phyloP scores from a whole-genome alignment of 2,113 vertebrate species.

The Tychaedon coryphoeus region DNA sequence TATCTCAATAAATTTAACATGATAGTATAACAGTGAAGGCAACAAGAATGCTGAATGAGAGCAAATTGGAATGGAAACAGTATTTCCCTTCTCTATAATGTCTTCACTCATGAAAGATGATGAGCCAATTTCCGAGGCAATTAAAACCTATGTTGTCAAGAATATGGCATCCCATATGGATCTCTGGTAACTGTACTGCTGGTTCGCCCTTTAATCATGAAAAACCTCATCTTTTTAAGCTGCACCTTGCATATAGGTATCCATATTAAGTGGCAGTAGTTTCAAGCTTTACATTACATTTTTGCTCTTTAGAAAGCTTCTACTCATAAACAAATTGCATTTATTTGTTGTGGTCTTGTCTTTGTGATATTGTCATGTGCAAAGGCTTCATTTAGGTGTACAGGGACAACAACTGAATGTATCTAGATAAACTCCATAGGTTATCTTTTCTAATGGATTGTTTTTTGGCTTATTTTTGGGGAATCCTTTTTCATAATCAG shows the following conservation, averaged over 20 bases:
- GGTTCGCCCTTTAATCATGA: not conserved
- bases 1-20: not conserved
- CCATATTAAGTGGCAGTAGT: not conserved
- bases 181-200: not conserved
- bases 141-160: constrained; percentile 46
- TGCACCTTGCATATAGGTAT: not conserved
- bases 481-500: not conserved
- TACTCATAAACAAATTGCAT: not conserved
- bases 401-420: not conserved
- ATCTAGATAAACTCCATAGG: not conserved
- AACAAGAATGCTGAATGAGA: not conserved
- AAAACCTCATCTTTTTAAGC: not conserved
- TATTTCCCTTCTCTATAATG: not conserved
- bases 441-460: not conserved
- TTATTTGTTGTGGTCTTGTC: not conserved
- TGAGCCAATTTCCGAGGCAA: not conserved
- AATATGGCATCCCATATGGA: constrained; percentile 30
- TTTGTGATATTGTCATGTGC: not conserved
- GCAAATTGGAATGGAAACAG: not conserved
- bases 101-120: not conserved
- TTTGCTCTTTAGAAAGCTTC: not conserved
- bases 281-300: not conserved
- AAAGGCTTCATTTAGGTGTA: not conserved
- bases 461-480: not conserved
- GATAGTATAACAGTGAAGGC: not conserved